Evolutionary conservation across 2,797 vertebrate species (phyloP), one percentile per base, ranked within the genome.

Genomic region (Chromobotia macracanthus): DNA sequence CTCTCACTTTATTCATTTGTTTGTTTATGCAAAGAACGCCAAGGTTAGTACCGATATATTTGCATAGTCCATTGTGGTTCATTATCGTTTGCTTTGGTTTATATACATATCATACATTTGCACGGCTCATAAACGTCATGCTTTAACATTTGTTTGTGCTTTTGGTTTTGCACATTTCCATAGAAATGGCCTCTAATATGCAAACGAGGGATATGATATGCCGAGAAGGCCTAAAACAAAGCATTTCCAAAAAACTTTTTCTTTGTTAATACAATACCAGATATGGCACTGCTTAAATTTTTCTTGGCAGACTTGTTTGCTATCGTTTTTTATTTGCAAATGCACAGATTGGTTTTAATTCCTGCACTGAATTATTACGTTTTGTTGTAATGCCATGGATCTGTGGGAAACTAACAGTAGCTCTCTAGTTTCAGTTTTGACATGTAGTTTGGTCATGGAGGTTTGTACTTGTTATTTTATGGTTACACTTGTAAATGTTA

Each of bases 41-140:
- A 98, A 98, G 96, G 96, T 95, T 95, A 97, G 95, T 99, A 94
- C 93, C 92, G 94, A 92, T 46, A 16, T 56, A 31, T 67, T 56
- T 15, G 23, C 0, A 58, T 46, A 31, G 38, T 46, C 44, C 15
- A n/a, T n/a, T 66, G 61, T 46, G 21, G 21, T 56, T 67, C 63
- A 56, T 44, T 66, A n/a, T 21, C 11, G 23, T 67, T 56, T 67
- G 23, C 1, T 66, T 16, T 75, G 28, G 21, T 9, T n/a, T n/a
- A n/a, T n/a, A n/a, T n/a, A n/a, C n/a, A 38, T 23, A 13, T 58
- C 35, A 10, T 53, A 11, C 9, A 23, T 50, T 63, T 16, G 51
- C n/a, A 53, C n/a, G 18, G 5, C 48, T 16, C n/a, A 41, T 50
- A 35, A 1, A 0, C 19, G 19, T 35, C 48, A 50, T 19, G n/a